Evolutionary conservation across 1,140 invertebrate species (phyloP).

Genomic region (Semibalanus balanoides): DNA sequence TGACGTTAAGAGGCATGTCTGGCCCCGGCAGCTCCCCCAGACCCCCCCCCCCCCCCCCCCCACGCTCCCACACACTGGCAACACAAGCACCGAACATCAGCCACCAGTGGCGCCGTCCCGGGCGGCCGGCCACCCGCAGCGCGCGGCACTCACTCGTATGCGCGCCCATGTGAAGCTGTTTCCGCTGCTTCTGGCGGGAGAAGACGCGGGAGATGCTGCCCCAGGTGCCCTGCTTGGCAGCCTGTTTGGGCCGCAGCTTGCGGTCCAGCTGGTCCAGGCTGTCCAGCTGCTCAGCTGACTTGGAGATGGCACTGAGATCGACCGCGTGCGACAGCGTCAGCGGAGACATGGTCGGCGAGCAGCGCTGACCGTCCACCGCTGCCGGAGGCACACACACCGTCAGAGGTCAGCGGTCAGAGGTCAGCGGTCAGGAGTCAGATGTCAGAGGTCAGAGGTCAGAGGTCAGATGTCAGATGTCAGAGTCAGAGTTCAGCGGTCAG

Average conservation of each 20-base stretch:
- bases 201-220: slow-evolving; percentile 72
- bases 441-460: too few relatives aligned
- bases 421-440: too few relatives aligned
- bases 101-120: too few relatives aligned
- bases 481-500: too few relatives aligned
- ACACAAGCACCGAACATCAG: too few relatives aligned
- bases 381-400: too few relatives aligned
- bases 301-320: neutral
- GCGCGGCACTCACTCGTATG: neutral
- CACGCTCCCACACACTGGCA: too few relatives aligned
- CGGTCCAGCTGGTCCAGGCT: neutral
- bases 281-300: neutral
- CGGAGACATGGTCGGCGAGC: neutral
- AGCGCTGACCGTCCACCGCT: neutral
- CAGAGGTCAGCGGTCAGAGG: too few relatives aligned
- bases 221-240: slow-evolving; percentile 37
- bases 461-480: too few relatives aligned
- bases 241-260: neutral
- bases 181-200: slow-evolving; percentile 58
- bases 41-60: too few relatives aligned
- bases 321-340: neutral
- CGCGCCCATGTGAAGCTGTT: neutral
- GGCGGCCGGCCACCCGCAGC: too few relatives aligned
- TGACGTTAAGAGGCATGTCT: neutral
- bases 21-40: too few relatives aligned